phyloP scores from a whole-genome alignment of 2,888 invertebrate genomes.

The Halocaridina rubra region DNA sequence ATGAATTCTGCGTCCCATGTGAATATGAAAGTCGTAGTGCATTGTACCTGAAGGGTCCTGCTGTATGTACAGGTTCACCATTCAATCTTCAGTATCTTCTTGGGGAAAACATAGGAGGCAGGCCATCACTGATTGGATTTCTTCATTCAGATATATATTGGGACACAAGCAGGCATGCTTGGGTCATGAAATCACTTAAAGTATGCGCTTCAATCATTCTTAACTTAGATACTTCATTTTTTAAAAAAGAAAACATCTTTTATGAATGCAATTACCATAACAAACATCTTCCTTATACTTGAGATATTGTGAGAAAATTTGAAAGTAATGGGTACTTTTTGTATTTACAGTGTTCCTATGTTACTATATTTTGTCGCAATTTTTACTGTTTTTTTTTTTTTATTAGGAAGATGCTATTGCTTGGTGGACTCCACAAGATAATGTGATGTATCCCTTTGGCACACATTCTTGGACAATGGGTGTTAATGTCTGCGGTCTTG shows the following conservation, averaged over 20 bases:
- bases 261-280: too few relatives aligned
- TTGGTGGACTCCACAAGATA: conserved; percentile 18
- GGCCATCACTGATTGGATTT: conserved; percentile 37
- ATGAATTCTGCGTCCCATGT: conserved; percentile 53
- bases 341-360: too few relatives aligned
- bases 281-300: too few relatives aligned
- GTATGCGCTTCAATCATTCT: too few relatives aligned
- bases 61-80: conserved; percentile 49
- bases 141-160: conserved; percentile 60
- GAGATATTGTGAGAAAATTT: too few relatives aligned
- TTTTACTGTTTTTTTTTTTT: too few relatives aligned
- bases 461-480: conserved; percentile 42
- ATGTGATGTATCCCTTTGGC: conserved; percentile 51
- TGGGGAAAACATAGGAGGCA: conserved; percentile 16
- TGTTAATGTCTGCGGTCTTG: conserved; percentile 19
- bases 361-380: too few relatives aligned
- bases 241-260: too few relatives aligned
- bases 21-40: conserved; percentile 21
- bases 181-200: conserved; percentile 54
- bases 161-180: conserved; percentile 27
- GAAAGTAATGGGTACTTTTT: too few relatives aligned
- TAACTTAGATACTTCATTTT: too few relatives aligned
- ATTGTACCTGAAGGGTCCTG: conserved; percentile 52
- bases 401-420: background rate
- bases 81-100: conserved; percentile 50